These are phyloP conservation scores for Cydia pomonella DNA, from an alignment of 1,140 invertebrate genomes.

Conservation along the genomic window DNA sequence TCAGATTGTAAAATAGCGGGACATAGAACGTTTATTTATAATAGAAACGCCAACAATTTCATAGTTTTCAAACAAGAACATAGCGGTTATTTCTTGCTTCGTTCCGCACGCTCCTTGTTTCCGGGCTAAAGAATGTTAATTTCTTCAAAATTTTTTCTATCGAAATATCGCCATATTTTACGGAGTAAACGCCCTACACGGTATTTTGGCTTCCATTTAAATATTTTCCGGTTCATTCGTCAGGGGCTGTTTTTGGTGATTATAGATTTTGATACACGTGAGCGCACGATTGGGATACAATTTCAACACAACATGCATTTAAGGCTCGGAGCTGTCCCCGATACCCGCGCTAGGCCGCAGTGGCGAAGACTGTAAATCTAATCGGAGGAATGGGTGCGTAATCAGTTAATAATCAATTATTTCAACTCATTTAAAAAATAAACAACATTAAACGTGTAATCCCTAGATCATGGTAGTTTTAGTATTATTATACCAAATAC, in stretches of 20 bases:
- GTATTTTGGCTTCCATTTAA: slow-evolving; percentile 77
- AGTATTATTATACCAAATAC: no score
- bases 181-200: slow-evolving; percentile 57
- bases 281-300: slow-evolving; percentile 35
- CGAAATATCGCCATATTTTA: slow-evolving; percentile 72
- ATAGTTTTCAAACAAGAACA: slow-evolving; percentile 55
- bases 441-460: no score
- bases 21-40: slow-evolving; percentile 23
- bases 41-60: slow-evolving; percentile 47
- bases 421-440: no score
- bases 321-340: no score
- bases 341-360: no score
- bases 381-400: no score
- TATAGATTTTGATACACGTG: slow-evolving; percentile 65
- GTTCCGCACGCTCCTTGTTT: slow-evolving; percentile 60
- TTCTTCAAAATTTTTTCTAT: slow-evolving; percentile 60
- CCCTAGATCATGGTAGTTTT: no score
- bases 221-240: slow-evolving; percentile 79
- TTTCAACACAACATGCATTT: neutral
- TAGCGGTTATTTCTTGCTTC: slow-evolving; percentile 52
- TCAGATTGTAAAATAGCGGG: neutral
- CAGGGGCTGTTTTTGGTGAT: slow-evolving; percentile 71
- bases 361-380: no score
- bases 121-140: slow-evolving; percentile 71
- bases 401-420: no score